Conservation (phyloP, 2,797 vertebrate genomes). For the Moxostoma hubbsi region DNA sequence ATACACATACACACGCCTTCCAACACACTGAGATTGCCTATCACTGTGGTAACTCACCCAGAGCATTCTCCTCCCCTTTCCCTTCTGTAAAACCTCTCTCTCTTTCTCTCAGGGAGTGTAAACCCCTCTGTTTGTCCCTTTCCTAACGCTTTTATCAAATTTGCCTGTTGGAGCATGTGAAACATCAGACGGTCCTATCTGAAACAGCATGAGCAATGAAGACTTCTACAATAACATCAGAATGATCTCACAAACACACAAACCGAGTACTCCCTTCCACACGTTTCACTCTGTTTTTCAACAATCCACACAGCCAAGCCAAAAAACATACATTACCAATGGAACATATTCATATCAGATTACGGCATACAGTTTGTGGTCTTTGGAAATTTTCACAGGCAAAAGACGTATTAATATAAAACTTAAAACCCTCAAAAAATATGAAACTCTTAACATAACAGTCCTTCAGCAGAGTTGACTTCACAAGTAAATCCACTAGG, state of each 20-base stretch:
- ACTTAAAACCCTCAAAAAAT: too few species aligned
- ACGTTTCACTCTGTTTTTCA: background rate
- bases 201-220: constrained; percentile 47
- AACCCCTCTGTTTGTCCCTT: constrained; percentile 29
- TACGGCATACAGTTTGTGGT: constrained; percentile 17
- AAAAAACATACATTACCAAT: constrained; percentile 11
- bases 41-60: constrained; percentile 49
- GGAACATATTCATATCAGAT: constrained; percentile 40
- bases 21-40: constrained; percentile 58
- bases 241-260: constrained; percentile 19
- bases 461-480: constrained; percentile 18
- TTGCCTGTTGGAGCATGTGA: constrained; percentile 60
- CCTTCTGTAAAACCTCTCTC: constrained; percentile 35
- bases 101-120: background rate
- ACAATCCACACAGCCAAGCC: background rate
- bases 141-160: constrained; percentile 47
- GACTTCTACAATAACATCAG: constrained; percentile 47
- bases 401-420: constrained; percentile 40
- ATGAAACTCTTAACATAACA: constrained; percentile 42
- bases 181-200: constrained; percentile 9
- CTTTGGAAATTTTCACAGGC: constrained; percentile 22
- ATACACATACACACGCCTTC: constrained; percentile 16
- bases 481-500: constrained; percentile 23
- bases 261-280: background rate
- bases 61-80: constrained; percentile 47